These are phyloP conservation scores for Plagiodera versicolora DNA, from an alignment of 2,888 invertebrate genomes.

Conservation along the genomic window DNA sequence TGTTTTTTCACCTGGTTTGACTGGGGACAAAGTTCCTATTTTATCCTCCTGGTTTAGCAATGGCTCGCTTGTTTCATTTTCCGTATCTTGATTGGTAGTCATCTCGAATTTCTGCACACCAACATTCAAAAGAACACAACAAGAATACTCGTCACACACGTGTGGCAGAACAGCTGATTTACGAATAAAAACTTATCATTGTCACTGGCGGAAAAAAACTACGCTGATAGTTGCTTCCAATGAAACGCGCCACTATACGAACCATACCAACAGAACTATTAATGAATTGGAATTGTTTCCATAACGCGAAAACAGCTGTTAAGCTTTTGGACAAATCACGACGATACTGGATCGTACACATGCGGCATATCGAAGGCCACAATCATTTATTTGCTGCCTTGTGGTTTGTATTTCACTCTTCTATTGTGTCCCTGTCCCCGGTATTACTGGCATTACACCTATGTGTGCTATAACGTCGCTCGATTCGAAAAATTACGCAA, in stretches of 20 bases:
- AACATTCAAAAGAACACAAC: conserved; percentile 6
- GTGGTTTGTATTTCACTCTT: conserved; percentile 14
- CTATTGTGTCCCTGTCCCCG: conserved; percentile 5
- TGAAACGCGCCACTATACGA: conserved; percentile 2
- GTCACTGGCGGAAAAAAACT: conserved; percentile 18
- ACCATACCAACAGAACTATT: background rate
- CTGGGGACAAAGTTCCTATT: background rate
- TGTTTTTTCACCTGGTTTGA: conserved; percentile 12
- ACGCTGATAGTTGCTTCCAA: conserved; percentile 7
- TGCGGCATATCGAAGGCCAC: background rate
- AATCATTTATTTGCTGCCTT: conserved; percentile 9
- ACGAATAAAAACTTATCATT: conserved; percentile 36
- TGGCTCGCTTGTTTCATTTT: conserved; percentile 34
- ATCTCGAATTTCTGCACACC: conserved; percentile 24
- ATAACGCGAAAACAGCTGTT: conserved; percentile 5
- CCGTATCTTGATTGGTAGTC: conserved; percentile 31
- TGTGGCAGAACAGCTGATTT: conserved; percentile 30
- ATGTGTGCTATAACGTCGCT: background rate
- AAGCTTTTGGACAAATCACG: conserved; percentile 12
- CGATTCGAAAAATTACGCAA: conserved; percentile 6
- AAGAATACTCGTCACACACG: conserved; percentile 5
- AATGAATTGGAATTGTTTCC: background rate
- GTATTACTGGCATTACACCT: background rate
- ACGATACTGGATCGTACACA: conserved; percentile 2
- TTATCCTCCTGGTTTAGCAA: conserved; percentile 33